A percentile compares a stretch with the other conserved stretches of the same genome.
These are phyloP conservation scores for Helleia helle DNA, from an alignment of 2,888 invertebrate species.

Conservation along the genomic window DNA sequence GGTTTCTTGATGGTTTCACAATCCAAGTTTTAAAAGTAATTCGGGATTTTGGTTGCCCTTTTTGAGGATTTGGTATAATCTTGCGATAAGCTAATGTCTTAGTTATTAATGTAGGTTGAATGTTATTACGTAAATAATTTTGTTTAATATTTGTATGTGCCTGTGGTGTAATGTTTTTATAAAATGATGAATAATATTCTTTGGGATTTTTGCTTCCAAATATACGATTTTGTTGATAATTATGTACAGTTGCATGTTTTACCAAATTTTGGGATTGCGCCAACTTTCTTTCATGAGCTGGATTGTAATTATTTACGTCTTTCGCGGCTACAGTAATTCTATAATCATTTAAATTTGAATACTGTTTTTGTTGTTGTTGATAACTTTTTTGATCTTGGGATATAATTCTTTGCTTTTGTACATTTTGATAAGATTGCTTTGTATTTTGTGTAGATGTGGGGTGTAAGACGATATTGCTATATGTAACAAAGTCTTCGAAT, in stretches of 20 bases:
- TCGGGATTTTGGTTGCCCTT: slow-evolving; percentile 48
- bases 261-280: background rate
- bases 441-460: slow-evolving; percentile 3
- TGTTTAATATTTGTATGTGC: slow-evolving; percentile 41
- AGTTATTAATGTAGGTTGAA: slow-evolving; percentile 45
- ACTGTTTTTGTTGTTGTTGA: slow-evolving; percentile 1
- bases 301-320: background rate
- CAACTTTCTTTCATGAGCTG: background rate
- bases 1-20: slow-evolving; percentile 51
- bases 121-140: slow-evolving; percentile 56
- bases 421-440: background rate
- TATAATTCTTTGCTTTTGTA: slow-evolving; percentile 1
- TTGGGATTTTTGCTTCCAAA: background rate
- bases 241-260: background rate
- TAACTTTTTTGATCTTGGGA: background rate
- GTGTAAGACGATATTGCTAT: background rate
- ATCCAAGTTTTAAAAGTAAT: slow-evolving; percentile 64
- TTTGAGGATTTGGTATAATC: slow-evolving; percentile 42
- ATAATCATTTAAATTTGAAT: slow-evolving; percentile 1
- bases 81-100: slow-evolving; percentile 53
- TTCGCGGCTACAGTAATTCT: background rate
- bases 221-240: background rate
- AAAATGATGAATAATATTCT: background rate
- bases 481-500: background rate
- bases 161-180: slow-evolving; percentile 15